phyloP scores from a whole-genome alignment of 2,888 invertebrate genomes.

The Xestia ashworthii region DNA sequence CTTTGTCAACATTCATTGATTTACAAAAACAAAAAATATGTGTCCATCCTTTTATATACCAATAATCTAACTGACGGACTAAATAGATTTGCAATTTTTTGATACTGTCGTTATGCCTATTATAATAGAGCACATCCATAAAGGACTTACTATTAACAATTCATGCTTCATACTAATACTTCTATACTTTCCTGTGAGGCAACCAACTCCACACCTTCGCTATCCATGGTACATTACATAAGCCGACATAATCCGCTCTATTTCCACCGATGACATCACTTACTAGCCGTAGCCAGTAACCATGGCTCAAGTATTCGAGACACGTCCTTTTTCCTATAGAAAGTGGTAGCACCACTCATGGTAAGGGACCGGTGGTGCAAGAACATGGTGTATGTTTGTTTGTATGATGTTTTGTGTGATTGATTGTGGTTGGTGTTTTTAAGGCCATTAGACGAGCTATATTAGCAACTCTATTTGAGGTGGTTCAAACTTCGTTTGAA shows the following conservation, averaged over 20 bases:
- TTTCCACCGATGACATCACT: constrained; percentile 51
- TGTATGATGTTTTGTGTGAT: background rate
- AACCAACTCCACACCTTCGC: background rate
- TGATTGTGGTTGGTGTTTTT: background rate
- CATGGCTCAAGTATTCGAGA: constrained; percentile 53
- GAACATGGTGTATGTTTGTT: constrained; percentile 6
- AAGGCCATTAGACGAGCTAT: no score
- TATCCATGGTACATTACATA: constrained; percentile 41
- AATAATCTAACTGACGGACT: no score
- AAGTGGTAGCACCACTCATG: constrained; percentile 62
- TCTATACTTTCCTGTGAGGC: background rate
- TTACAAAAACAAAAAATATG: no score
- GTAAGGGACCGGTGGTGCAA: constrained; percentile 49
- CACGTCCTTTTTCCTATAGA: constrained; percentile 74
- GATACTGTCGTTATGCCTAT: no score
- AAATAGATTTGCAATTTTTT: no score
- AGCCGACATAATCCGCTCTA: constrained; percentile 54
- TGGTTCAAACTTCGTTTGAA: no score
- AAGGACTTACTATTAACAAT: background rate
- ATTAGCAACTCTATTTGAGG: no score
- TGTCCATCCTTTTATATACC: no score
- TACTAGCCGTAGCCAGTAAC: constrained; percentile 31
- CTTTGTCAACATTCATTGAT: no score
- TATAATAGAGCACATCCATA: background rate
- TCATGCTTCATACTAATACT: background rate